Evolutionary conservation across 2,888 invertebrate species (phyloP).

Genomic region (Myathropa florea): DNA sequence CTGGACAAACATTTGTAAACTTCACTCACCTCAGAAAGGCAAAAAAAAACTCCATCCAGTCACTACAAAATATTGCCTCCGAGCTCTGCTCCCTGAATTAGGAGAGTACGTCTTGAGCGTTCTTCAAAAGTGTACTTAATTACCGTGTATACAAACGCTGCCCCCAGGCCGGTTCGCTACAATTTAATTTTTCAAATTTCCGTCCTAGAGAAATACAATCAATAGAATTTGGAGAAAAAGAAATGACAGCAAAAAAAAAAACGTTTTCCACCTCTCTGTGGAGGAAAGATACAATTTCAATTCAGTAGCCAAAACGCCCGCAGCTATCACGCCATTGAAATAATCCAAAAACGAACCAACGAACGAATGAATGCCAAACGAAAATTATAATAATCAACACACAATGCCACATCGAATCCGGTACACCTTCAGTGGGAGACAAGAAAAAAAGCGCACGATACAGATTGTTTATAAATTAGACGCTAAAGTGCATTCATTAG

Average conservation of each 20-base stretch:
- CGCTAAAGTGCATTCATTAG: conserved; percentile 29
- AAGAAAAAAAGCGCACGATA: conserved; percentile 25
- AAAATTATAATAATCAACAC: conserved; percentile 16
- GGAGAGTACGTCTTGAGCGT: conserved; percentile 21
- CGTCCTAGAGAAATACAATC: conserved; percentile 38
- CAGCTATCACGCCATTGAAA: conserved; percentile 36
- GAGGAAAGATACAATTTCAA: conserved; percentile 19
- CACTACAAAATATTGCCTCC: conserved; percentile 28
- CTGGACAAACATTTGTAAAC: conserved; percentile 28
- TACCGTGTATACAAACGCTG: conserved; percentile 33
- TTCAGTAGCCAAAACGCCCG: conserved; percentile 54
- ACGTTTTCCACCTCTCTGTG: neutral
- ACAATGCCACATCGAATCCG: conserved; percentile 11
- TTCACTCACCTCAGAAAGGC: neutral
- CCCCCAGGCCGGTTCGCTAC: conserved; percentile 14
- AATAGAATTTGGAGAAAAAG: conserved; percentile 8
- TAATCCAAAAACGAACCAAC: neutral
- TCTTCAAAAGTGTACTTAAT: conserved; percentile 48
- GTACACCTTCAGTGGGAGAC: conserved; percentile 13
- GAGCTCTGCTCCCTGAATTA: conserved; percentile 53
- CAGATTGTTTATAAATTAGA: conserved; percentile 44
- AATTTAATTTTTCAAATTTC: conserved; percentile 25
- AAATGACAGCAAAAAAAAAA: too few species aligned
- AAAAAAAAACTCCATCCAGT: neutral
- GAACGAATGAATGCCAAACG: neutral